Base-by-base conservation (phyloP, 2,797 vertebrate species). In the Squalus acanthias region DNA sequence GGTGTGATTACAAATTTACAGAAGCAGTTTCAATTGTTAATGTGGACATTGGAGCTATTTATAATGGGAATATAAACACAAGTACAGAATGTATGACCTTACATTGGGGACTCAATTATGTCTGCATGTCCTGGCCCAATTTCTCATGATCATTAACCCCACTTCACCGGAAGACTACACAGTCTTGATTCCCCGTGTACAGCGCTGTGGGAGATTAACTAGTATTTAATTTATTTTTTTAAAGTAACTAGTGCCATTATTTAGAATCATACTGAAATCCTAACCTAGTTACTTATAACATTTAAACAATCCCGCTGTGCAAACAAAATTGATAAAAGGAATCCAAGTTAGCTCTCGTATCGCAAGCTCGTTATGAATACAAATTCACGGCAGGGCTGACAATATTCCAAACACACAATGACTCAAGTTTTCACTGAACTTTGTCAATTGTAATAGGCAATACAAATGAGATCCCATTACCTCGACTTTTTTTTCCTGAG, bases 401-500 rank as follows among this genome's bases (percentile, higher is more conserved):
- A 33, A 1, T 1, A 67, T 22, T 22, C 22, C 9, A 95, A 94
- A 95, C 24, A 12, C n/a, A 1, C 12, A 94, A 67, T 22, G 53
- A 57, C 53, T 67, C 60, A 33, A 46, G 10, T 46, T 95, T 46
- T 67, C n/a, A 12, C 24, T 53, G 9, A 46, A 12, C 22, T 39
- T 94, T 69, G 17, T 3, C 69, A 26, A 50, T 95, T 74, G 24
- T 15, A 95, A 76, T 12, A 95, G 93, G 22, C 2, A 46, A 46
- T 39, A 53, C 10, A 33, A 57, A 20, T 76, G 50, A 57, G 13
- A 74, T 53, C 3, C 7, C 95, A 50, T 97, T 97, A 99, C 99
- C 99, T 98, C 98, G 98, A 97, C 98, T 97, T 98, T 99, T 99
- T 96, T 98, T 98, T 96, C 98, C 98, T 0, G 98, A 99, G 98